Base-by-base conservation (phyloP, 2,888 invertebrate genomes). In the Melinopterus prodromus region DNA sequence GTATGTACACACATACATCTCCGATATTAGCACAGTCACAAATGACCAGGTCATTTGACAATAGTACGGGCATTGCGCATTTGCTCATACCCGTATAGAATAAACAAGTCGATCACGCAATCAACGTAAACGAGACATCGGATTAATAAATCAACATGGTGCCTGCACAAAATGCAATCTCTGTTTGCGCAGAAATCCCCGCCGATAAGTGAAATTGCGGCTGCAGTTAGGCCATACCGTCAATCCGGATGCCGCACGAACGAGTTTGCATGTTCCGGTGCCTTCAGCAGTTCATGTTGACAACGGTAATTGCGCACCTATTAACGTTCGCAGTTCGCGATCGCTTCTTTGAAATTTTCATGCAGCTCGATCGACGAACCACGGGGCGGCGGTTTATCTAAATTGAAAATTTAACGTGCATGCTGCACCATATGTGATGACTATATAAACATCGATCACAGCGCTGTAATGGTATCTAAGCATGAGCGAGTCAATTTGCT, bases 121-220 rank as follows among this genome's bases (percentile, higher is more conserved):
- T 53, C 53, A 53, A 53, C 53, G 53, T 53, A 53, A 53, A 53
- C 53, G 53, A 53, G 53, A 53, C 53, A 53, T 53, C 12, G 53
- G 53, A 53, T 53, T 53, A 53, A 53, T 53, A 53, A 53, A 53
- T 53, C 53, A 53, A 4, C 53, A 53, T 53, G 12, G 53, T 53
- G 1, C 53, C 53, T 2, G 53, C 53, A 53, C 9, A 53, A 53
- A 53, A 12, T 53, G 53, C 53, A 53, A 53, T 53, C 53, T 53
- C 3, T 53, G 53, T 53, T 53, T 53, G 53, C 53, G 53, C 53
- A 53, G 53, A 53, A 53, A 53, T 53, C 53, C 26, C 53, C 53
- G 53, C 53, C 53, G 53, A 53, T 53, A 53, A 53, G 53, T 53
- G 53, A 53, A 53, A 53, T 53, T 53, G 53, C 53, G 53, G 53